phyloP scores from a whole-genome alignment of 2,113 vertebrate genomes.

The Phasianus colchicus region DNA sequence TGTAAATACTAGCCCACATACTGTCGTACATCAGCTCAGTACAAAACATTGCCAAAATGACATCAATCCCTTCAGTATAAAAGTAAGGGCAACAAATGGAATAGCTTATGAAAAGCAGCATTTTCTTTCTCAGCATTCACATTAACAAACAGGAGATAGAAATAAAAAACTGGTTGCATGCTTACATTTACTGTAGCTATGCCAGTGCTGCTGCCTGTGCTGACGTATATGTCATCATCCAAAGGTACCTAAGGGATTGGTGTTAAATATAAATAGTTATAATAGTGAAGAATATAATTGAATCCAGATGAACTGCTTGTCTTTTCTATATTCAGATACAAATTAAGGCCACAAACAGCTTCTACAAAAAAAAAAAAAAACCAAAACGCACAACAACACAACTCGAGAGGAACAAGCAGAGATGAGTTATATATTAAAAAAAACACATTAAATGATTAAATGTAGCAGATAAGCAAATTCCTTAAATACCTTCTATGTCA shows the following conservation, averaged over 20 bases:
- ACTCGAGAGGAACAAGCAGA: neutral
- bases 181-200: conserved; percentile 89
- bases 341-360: neutral
- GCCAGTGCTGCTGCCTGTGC: conserved; percentile 83
- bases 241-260: conserved; percentile 68
- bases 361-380: neutral
- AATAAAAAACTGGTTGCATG: neutral
- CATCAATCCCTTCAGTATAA: no score
- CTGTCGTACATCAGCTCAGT: no score
- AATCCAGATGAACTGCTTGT: neutral
- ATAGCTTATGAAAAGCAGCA: neutral
- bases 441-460: neutral
- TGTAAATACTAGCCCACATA: neutral
- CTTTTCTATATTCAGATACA: neutral
- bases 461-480: neutral
- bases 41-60: no score
- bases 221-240: conserved; percentile 79
- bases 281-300: neutral
- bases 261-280: neutral
- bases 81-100: no score
- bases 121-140: neutral
- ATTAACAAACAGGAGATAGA: neutral
- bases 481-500: neutral
- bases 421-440: neutral
- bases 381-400: no score